Percentiles rank a stretch among this genome's conserved stretches.
Evolutionary conservation across 2,888 invertebrate genomes (phyloP).

Genomic region (Salpingus planirostris): DNA sequence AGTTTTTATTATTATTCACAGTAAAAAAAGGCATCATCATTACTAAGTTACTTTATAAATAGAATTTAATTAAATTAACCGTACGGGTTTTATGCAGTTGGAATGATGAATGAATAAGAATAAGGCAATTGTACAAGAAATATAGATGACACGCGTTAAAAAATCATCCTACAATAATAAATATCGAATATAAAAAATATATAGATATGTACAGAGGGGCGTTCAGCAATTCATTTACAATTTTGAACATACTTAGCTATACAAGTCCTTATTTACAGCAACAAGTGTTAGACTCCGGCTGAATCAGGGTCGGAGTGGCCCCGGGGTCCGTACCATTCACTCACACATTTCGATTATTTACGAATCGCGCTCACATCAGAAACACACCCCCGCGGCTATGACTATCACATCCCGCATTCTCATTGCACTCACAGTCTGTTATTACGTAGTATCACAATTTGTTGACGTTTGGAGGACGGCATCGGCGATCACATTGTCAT

Average conservation of each 20-base stretch:
- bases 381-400: conserved; percentile 24
- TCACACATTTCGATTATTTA: conserved; percentile 5
- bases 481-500: conserved; percentile 42
- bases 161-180: conserved; percentile 28
- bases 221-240: conserved; percentile 24
- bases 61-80: conserved; percentile 10
- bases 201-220: conserved; percentile 28
- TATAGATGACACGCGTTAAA: too few relatives aligned
- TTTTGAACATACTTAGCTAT: conserved; percentile 32
- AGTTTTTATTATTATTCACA: neutral
- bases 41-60: conserved; percentile 17
- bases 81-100: conserved; percentile 8
- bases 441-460: conserved; percentile 38
- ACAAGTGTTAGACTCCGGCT: conserved; percentile 32
- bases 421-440: conserved; percentile 37
- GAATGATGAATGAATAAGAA: conserved; percentile 8
- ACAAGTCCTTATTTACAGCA: conserved; percentile 35
- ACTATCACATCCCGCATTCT: conserved; percentile 31
- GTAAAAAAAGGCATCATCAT: neutral
- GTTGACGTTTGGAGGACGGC: too few relatives aligned
- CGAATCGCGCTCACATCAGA: conserved; percentile 10
- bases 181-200: conserved; percentile 28
- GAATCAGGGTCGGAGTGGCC: conserved; percentile 26
- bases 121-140: conserved; percentile 18
- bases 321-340: conserved; percentile 21